These are phyloP conservation scores for Haemorhous mexicanus DNA, from an alignment of 2,113 vertebrate genomes.

Conservation along the genomic window DNA sequence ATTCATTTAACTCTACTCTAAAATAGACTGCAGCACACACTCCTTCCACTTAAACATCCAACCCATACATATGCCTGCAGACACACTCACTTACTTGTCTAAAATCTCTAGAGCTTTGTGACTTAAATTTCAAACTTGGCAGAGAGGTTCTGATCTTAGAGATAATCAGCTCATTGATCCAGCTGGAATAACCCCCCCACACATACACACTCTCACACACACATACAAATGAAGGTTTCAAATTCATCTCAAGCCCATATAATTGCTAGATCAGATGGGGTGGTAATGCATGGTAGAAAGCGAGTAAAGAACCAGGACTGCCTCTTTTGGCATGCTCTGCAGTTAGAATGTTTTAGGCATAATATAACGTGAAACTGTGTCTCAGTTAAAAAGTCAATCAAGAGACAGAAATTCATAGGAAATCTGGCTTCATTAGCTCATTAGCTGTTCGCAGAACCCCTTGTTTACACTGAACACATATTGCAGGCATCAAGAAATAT, in stretches of 20 bases:
- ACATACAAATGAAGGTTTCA: neutral
- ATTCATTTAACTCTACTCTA: neutral
- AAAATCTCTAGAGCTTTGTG: neutral
- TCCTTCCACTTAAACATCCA: neutral
- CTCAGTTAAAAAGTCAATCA: constrained; percentile 13
- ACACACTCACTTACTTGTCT: neutral
- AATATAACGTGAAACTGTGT: neutral
- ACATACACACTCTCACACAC: too few species aligned
- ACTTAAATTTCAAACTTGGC: neutral
- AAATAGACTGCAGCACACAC: neutral
- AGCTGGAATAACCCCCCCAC: neutral
- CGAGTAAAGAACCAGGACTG: neutral
- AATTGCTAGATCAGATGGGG: neutral
- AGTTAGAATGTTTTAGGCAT: neutral
- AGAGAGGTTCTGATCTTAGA: neutral
- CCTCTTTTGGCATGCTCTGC: neutral
- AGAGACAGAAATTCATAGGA: neutral
- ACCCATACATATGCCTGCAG: neutral
- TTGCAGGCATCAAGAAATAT: constrained; percentile 41
- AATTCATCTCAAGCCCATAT: neutral
- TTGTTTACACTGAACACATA: constrained; percentile 32
- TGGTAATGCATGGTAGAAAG: neutral
- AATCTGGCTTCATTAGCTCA: constrained; percentile 44
- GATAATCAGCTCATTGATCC: neutral
- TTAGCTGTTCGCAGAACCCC: constrained; percentile 27